A percentile compares a stretch with the other conserved stretches of the same genome.
Conservation (phyloP, 2,888 invertebrate species). For the Ligdia adustata region DNA sequence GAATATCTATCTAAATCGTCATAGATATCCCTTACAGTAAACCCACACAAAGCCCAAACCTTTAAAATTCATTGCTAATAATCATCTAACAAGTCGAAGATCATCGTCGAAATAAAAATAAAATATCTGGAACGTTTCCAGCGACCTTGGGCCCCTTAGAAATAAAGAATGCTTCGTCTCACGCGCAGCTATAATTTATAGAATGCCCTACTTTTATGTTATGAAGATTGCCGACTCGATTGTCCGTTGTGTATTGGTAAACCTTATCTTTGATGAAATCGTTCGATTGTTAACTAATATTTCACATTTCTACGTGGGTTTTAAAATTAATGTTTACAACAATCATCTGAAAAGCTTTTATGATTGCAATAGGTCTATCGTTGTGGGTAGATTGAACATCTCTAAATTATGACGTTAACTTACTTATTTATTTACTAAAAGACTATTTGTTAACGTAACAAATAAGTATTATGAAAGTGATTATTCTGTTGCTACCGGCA, state of each 20-base stretch:
- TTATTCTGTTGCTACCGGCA: slow-evolving; percentile 23
- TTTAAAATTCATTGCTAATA: too few species aligned
- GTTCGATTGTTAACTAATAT: slow-evolving; percentile 26
- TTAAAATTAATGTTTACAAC: slow-evolving; percentile 31
- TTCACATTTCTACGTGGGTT: slow-evolving; percentile 30
- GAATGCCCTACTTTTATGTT: slow-evolving; percentile 68
- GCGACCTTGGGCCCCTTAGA: slow-evolving; percentile 75
- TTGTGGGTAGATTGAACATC: slow-evolving; percentile 25
- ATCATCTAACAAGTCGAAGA: slow-evolving; percentile 48
- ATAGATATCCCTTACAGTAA: too few species aligned
- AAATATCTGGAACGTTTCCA: slow-evolving; percentile 76
- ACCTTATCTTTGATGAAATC: slow-evolving; percentile 35
- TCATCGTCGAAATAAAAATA: slow-evolving; percentile 53
- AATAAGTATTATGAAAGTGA: slow-evolving; percentile 31
- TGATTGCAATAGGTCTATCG: slow-evolving; percentile 25
- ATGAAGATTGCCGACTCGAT: slow-evolving; percentile 49
- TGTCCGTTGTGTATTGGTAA: slow-evolving; percentile 27
- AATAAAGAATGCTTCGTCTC: slow-evolving; percentile 65
- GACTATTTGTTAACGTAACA: slow-evolving; percentile 19
- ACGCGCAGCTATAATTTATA: slow-evolving; percentile 66
- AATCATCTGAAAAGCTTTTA: slow-evolving; percentile 29
- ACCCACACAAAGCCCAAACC: too few species aligned
- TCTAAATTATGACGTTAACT: slow-evolving; percentile 17
- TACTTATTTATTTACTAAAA: slow-evolving; percentile 9
- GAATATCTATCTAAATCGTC: too few species aligned